Evolutionary conservation across 2,113 vertebrate genomes (phyloP).

Genomic region (Lophura nycthemera): DNA sequence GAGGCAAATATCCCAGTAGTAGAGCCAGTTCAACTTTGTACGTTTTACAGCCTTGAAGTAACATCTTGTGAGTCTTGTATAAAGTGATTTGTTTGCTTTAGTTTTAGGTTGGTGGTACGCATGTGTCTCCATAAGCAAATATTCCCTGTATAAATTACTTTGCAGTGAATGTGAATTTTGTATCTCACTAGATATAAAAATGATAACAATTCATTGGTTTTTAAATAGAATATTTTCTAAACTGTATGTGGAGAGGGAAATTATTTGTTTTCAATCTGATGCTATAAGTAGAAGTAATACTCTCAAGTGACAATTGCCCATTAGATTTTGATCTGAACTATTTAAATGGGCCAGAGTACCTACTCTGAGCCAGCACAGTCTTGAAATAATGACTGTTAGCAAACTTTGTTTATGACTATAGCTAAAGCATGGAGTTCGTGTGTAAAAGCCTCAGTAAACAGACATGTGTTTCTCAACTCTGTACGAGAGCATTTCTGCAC

Average conservation of each 20-base stretch:
- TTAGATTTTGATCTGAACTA: background rate
- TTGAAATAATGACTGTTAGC: background rate
- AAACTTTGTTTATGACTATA: background rate
- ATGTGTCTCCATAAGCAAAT: background rate
- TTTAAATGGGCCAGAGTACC: background rate
- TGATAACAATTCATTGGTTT: background rate
- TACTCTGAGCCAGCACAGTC: background rate
- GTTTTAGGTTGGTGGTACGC: background rate
- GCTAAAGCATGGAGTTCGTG: background rate
- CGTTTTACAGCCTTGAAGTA: background rate
- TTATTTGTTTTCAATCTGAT: background rate
- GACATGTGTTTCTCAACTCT: background rate
- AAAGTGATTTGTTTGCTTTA: background rate
- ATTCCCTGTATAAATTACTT: background rate
- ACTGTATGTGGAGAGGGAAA: background rate
- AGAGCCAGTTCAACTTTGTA: background rate
- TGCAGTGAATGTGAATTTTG: background rate
- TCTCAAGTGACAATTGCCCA: background rate
- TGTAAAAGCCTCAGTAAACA: background rate
- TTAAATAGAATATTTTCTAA: background rate
- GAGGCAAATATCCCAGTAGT: background rate
- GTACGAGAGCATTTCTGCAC: rapidly evolving
- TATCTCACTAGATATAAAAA: background rate
- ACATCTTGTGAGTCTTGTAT: background rate
- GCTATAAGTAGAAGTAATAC: background rate